Base-by-base conservation (phyloP, 2,888 invertebrate genomes). In the Drosophila niveifrons region DNA sequence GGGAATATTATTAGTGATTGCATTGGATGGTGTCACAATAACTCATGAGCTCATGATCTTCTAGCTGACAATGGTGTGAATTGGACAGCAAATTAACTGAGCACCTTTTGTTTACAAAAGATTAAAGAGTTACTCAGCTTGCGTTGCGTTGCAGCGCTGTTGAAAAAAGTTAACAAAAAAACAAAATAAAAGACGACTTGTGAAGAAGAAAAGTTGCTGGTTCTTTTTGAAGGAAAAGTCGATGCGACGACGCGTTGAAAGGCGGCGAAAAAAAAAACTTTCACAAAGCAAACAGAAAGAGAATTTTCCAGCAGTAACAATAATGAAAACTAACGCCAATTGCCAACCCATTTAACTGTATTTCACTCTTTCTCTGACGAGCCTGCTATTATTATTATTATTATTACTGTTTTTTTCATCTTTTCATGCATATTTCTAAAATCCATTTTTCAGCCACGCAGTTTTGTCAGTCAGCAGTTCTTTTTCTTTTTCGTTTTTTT, bases 61-160 rank as follows among this genome's bases (percentile, higher is more conserved):
- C 66, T 52, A 29, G 78, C 51, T 41, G 76, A 88, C 88, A 88
- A 83, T 83, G 80, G 71, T 82, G 83, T 82, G 85, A 88, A 85
- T 76, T 73, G 57, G 68, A 65, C 61, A 74, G 53, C 57, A 66
- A 78, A 72, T 87, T 71, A 67, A 71, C 58, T 72, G 69, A 57
- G 63, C 61, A 71, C 56, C 86, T 84, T 84, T 85, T 84, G 88
- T 80, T 70, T 64, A 66, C 71, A 47, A 71, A 66, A 76, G 79
- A 69, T 70, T 59, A 68, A 41, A 41, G 31, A 10, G 8, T 10
- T 31, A 31, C 23, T 23, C 23, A 36, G 36, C 11, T 36, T n/a
- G n/a, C n/a, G 36, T n/a, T 41, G 39, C 39, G 39, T 41, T 41
- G 13, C 39, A 15, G 67, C 47, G 65, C 47, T 23, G 23, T 23